Evolutionary conservation across 2,797 vertebrate species (phyloP), one percentile per base, ranked within the genome.

Genomic region (Pseudochromis fuscus): DNA sequence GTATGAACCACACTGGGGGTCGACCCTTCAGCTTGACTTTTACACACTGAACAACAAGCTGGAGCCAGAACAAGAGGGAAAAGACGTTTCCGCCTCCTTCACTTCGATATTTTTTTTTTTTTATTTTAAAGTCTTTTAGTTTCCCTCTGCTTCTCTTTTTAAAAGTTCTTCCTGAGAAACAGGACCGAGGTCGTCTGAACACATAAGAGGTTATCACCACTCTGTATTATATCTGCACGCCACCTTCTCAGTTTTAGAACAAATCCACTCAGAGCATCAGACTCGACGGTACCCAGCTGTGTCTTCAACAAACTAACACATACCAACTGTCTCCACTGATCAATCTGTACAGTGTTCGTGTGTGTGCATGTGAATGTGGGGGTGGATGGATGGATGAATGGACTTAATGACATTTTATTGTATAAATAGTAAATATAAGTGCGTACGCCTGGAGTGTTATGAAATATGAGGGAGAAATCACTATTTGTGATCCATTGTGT

Each of bases 401-500:
- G 56, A 83, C 25, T 60, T 35, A 61, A 75, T 68, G 46, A 74
- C 45, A 11, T 51, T 69, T 67, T 86, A 62, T 81, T 89, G 88
- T 90, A 89, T 23, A 87, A 83, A 87, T 65, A 80, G 72, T 89
- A 82, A 88, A 84, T 83, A 81, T 66, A 67, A 68, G 59, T 81
- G 57, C 40, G 57, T 81, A 78, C 69, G 82, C 71, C 73, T 78
- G 72, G 88, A 88, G 77, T 85, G 77, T 84, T 81, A 58, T n/a
- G 66, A 62, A 55, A 84, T 72, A 75, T 46, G 59, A 73, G 78
- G 79, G 75, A 81, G 53, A 24, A 62, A 66, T 87, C 82, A 61
- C 80, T 79, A 55, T 62, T n/a, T 75, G 83, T 85, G 75, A 77
- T 77, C 4, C n/a, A 4, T 33, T 56, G 65, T 80, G 44, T 37